Conservation (phyloP, 2,888 invertebrate genomes). For the Cantharis lateralis region DNA sequence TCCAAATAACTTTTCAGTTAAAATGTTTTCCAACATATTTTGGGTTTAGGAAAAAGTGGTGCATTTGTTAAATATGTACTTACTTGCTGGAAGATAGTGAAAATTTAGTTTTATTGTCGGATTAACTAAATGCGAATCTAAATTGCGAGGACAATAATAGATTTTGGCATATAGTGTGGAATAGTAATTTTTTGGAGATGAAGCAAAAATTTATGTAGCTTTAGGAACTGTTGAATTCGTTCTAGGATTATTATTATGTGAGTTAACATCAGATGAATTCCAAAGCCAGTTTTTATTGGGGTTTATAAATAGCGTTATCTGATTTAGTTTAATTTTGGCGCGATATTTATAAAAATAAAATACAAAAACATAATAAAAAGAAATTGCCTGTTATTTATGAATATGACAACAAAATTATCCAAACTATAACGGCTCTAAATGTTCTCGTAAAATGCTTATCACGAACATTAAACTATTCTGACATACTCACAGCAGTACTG, state of each 20-base stretch:
- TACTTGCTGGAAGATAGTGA: not conserved
- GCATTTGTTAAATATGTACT: not conserved
- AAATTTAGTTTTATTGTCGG: not conserved
- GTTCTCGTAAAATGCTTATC: slow-evolving; percentile 24
- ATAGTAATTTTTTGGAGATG: not conserved
- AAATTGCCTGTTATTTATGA: slow-evolving; percentile 2
- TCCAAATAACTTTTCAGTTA: slow-evolving; percentile 4
- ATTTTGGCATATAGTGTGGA: not conserved
- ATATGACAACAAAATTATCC: slow-evolving; percentile 23
- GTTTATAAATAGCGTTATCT: not conserved
- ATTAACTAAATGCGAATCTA: not conserved
- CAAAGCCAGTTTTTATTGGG: not conserved
- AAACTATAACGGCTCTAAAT: slow-evolving; percentile 23
- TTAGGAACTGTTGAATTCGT: not conserved
- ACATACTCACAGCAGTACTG: slow-evolving; percentile 31
- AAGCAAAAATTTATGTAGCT: not conserved
- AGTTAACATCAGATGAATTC: not conserved
- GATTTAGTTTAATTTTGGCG: not conserved
- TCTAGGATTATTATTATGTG: not conserved
- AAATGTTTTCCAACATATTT: not conserved
- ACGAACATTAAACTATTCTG: slow-evolving; percentile 28
- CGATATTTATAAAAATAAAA: not conserved
- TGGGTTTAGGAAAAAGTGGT: not conserved
- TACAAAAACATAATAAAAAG: not conserved
- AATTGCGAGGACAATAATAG: not conserved